Base-by-base conservation (phyloP, 2,888 invertebrate species). In the Stenolophus ochropezus region DNA sequence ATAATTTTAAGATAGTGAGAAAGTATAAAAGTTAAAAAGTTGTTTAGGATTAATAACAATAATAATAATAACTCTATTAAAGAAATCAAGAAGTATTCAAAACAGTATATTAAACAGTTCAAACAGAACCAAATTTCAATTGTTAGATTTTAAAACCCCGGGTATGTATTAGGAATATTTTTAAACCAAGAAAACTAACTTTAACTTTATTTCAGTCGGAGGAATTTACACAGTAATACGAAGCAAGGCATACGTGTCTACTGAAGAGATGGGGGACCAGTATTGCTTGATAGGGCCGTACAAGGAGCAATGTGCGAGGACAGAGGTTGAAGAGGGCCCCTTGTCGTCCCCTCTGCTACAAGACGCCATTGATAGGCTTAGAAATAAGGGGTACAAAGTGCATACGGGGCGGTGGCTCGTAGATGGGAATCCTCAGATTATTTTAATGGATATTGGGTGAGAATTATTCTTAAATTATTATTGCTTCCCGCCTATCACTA, bases 141-240 rank as follows among this genome's bases (percentile, higher is more conserved):
- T n/a, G n/a, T n/a, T n/a, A n/a, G n/a, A n/a, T n/a, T n/a, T n/a
- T n/a, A n/a, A n/a, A n/a, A n/a, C n/a, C n/a, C n/a, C n/a, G n/a
- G n/a, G n/a, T n/a, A n/a, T n/a, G n/a, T n/a, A n/a, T n/a, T n/a
- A n/a, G n/a, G n/a, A n/a, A n/a, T n/a, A n/a, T n/a, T n/a, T n/a
- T n/a, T 33, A n/a, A 33, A 33, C 33, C 4, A 33, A 33, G 4
- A 33, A 8, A 8, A 5, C 8, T 33, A 8, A 8, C 8, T 33
- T 33, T 33, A 33, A 33, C 4, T 14, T 11, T 1, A 3, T 6
- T 49, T 1, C 14, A 97, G 99, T 99, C 86, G 99, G 99, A 42
- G 99, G 99, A 20, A 99, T 99, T 87, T 99, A 99, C 89, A 99
- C 99, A 0, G 99, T 99, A 0, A 98, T 99, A 84, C 92, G 98